A percentile compares a stretch with the other conserved stretches of the same genome.
Evolutionary conservation across 2,888 invertebrate species (phyloP).

Genomic region (Mesorhabditis sp.): DNA sequence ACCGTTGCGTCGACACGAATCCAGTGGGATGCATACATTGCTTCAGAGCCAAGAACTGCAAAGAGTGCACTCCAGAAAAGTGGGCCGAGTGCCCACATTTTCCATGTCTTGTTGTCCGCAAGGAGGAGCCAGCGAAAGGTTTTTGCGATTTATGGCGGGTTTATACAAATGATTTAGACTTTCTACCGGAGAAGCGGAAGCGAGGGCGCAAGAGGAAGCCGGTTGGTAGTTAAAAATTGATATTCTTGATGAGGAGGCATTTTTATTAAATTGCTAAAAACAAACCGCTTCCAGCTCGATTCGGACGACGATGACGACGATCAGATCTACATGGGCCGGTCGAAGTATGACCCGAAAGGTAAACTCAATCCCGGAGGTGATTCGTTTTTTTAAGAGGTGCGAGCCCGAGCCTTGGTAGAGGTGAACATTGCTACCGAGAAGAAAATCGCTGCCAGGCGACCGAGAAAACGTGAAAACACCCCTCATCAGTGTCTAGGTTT

Average conservation of each 20-base stretch:
- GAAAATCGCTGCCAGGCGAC: too few species aligned
- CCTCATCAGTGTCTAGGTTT: too few species aligned
- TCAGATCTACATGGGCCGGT: too few species aligned
- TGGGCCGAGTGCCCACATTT: slow-evolving; percentile 11
- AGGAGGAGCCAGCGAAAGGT: background rate
- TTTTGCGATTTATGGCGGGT: background rate
- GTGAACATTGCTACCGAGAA: too few species aligned
- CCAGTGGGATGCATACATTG: slow-evolving; percentile 71
- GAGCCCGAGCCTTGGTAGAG: too few species aligned
- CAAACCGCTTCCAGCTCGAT: too few species aligned
- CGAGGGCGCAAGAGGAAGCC: slow-evolving; percentile 11
- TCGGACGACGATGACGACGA: too few species aligned
- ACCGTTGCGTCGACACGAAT: slow-evolving; percentile 66
- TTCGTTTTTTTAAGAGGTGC: too few species aligned
- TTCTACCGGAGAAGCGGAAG: slow-evolving; percentile 6
- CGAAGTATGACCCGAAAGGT: too few species aligned
- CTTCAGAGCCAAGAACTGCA: slow-evolving; percentile 70
- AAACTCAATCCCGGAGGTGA: too few species aligned
- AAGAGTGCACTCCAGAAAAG: slow-evolving; percentile 68
- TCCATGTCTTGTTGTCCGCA: background rate
- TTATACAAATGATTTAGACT: background rate
- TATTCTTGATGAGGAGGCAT: background rate
- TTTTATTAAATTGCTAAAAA: background rate
- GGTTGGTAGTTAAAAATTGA: background rate
- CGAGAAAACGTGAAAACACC: too few species aligned